Evolutionary conservation across 2,797 vertebrate species (phyloP), one percentile per base, ranked within the genome.

Genomic region (Aeoliscus strigatus): DNA sequence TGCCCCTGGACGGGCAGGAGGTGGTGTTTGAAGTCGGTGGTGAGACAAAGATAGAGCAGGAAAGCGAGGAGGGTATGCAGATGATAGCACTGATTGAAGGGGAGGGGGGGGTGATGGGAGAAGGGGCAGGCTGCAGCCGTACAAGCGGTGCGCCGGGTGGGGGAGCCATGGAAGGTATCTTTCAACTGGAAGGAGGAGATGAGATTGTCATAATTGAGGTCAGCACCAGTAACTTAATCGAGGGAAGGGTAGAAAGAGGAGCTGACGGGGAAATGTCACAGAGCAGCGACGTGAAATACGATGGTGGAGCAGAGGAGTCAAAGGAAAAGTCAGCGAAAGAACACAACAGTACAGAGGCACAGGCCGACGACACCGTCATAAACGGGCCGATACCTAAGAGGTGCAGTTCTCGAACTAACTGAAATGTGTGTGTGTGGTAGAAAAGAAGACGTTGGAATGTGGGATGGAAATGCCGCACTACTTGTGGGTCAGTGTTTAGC

Each of bases 141-240:
- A 34, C 51, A n/a, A 53, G 36, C 2, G 51, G 66, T 16, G 45
- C 47, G 4, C 70, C 75, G 16, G 70, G 63, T 1, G 60, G 63
- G 5, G 79, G 58, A 9, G 54, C 70, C 21, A 85, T 90, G 86
- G 85, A 86, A 23, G 58, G 79, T 25, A 85, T 90, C 45, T 90
- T 88, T 67, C 88, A 86, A 57, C 61, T 90, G 32, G 81, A 85
- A 45, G 82, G 82, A 14, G 88, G 87, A 15, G 86, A 90, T 51
- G 87, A 86, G 47, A 90, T 90, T 23, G 89, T 90, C 14, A 90
- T 90, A 43, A 90, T 90, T 24, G 89, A 90, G 63, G 89, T 90
- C 24, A 90, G 87, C 69, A 89, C 85, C 31, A 89, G 88, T 46
- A 79, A 81, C 50, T 57, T 90, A 39, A 78, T 83, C 49, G 88